Evolutionary conservation across 35 echinoderm and acorn worm genomes (phyloP).

Genomic region (Ophioderma brevispina): DNA sequence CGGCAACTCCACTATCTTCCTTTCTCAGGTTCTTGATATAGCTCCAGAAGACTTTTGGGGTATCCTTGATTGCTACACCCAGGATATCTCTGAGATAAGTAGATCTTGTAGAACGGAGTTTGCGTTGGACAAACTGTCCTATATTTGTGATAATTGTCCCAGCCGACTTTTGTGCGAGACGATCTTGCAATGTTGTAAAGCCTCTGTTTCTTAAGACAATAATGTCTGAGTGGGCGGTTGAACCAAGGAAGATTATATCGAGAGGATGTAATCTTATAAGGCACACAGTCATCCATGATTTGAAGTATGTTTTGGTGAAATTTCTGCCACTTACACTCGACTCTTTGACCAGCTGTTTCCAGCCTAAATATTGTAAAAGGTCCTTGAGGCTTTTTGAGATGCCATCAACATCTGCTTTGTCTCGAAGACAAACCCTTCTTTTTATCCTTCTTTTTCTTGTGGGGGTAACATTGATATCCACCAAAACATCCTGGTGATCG

Average conservation of each 20-base stretch:
- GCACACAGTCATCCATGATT: slow-evolving; percentile 30
- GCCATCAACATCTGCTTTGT: not conserved
- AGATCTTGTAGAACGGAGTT: not conserved
- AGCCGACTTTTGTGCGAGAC: not conserved
- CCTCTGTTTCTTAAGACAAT: slow-evolving; percentile 18
- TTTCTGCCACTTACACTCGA: slow-evolving; percentile 15
- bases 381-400: not conserved
- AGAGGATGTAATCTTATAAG: not conserved
- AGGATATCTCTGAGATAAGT: not conserved
- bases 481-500: not conserved
- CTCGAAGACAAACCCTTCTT: not conserved
- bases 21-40: slow-evolving; percentile 28
- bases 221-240: not conserved
- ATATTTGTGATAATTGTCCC: not conserved
- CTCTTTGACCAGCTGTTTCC: not conserved
- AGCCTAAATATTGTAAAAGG: not conserved
- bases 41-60: slow-evolving; percentile 41
- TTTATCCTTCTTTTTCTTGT: not conserved
- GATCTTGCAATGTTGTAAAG: slow-evolving; percentile 1
- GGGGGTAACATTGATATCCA: not conserved
- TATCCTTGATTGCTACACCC: not conserved
- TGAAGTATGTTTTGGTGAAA: not conserved
- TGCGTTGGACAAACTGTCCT: not conserved
- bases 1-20: slow-evolving; percentile 21
- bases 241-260: slow-evolving; percentile 43